Percentiles rank a stretch among this genome's conserved stretches.
Conservation (phyloP, 2,797 vertebrate species). For the Anas georgica region DNA sequence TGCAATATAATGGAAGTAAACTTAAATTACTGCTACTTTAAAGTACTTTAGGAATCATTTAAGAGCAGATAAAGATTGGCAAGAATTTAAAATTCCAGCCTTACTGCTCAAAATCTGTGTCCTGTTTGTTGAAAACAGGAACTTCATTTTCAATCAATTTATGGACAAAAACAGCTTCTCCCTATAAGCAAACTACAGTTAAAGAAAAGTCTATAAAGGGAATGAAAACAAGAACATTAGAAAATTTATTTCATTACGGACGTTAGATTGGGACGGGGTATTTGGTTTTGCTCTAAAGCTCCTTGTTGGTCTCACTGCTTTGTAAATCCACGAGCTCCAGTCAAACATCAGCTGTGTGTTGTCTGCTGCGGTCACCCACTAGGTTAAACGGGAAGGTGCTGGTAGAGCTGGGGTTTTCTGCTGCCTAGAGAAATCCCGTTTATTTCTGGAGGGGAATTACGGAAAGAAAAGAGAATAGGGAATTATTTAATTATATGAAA, state of each 20-base stretch:
- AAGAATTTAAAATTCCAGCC: neutral
- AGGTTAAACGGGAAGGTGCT: neutral
- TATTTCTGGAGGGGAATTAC: neutral
- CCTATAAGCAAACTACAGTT: neutral
- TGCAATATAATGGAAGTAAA: neutral
- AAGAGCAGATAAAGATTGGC: neutral
- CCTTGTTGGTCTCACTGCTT: neutral
- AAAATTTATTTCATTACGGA: neutral
- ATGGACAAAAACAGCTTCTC: neutral
- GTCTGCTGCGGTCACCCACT: neutral
- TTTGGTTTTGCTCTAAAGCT: neutral
- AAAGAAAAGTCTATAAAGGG: neutral
- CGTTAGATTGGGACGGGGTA: neutral
- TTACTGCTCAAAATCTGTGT: neutral
- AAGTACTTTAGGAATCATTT: neutral
- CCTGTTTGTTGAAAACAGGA: neutral
- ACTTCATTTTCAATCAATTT: conserved; percentile 9
- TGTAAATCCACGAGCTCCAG: neutral
- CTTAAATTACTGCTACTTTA: conserved; percentile 15
- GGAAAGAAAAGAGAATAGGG: neutral
- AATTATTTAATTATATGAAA: neutral
- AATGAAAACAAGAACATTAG: neutral
- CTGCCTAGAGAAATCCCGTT: neutral
- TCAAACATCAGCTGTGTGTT: neutral
- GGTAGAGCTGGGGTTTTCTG: neutral